Percentiles rank a stretch among this genome's conserved stretches.
Evolutionary conservation across 23 tunicate species (phyloP).

Genomic region (Ciona savignyi): DNA sequence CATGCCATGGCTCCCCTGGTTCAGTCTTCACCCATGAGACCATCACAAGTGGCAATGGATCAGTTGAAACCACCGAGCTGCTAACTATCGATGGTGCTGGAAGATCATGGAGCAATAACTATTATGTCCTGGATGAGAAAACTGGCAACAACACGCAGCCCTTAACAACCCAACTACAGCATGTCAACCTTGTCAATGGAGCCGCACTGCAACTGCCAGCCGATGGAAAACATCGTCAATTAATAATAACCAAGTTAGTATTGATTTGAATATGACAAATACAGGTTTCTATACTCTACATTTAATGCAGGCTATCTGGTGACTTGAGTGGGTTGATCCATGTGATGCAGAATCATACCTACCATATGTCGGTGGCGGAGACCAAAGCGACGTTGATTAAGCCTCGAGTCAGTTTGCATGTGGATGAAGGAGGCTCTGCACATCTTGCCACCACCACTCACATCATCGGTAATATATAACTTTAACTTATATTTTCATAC

Average conservation of each 20-base stretch:
- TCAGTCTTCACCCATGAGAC: conserved; percentile 13
- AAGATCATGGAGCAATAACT: conserved; percentile 9
- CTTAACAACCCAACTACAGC: conserved; percentile 6
- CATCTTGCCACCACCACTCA: conserved; percentile 18
- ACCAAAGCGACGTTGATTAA: conserved; percentile 12
- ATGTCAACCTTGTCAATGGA: conserved; percentile 4
- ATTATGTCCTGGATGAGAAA: conserved; percentile 12
- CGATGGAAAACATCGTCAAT: conserved; percentile 2
- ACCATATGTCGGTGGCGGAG: conserved; percentile 7
- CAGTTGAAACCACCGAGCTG: conserved; percentile 2
- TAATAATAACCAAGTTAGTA: conserved; percentile 2
- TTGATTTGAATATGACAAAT: too few relatives aligned
- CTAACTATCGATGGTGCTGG: conserved; percentile 16
- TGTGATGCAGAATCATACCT: background rate
- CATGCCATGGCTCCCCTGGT: conserved; percentile 24
- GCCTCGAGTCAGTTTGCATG: conserved; percentile 12
- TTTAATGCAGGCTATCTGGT: conserved; percentile 13
- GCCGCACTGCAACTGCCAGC: conserved; percentile 21
- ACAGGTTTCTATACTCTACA: background rate
- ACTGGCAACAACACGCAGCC: conserved; percentile 3
- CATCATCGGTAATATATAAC: conserved; percentile 17
- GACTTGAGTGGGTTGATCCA: conserved; percentile 17
- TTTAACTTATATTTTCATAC: too few relatives aligned
- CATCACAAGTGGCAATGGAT: background rate
- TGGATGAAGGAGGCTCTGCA: conserved; percentile 15